Evolutionary conservation across 2,113 vertebrate genomes (phyloP).

Genomic region (Sylvietta virens): DNA sequence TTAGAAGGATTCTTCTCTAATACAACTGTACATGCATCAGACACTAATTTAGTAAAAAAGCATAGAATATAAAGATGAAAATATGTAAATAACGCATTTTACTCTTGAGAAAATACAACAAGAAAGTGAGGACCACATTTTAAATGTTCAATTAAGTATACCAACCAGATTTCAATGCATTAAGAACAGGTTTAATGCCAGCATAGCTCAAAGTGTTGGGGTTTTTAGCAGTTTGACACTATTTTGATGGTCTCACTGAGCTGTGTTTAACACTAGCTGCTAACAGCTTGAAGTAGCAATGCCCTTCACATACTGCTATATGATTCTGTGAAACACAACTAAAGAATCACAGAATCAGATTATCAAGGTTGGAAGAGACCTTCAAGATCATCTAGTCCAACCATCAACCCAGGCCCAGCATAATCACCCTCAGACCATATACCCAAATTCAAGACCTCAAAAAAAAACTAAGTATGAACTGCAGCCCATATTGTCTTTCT

Average conservation of each 20-base stretch:
- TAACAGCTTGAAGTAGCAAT: not conserved
- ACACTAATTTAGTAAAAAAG: not conserved
- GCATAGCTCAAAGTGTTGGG: not conserved
- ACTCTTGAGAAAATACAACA: not conserved
- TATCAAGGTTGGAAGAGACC: not conserved
- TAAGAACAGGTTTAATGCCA: not conserved
- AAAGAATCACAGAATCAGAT: not conserved
- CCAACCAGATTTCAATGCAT: not conserved
- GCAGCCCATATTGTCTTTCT: not conserved
- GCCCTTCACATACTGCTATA: not conserved
- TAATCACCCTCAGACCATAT: not conserved
- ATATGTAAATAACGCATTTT: not conserved
- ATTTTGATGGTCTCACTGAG: not conserved
- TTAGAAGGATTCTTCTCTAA: not conserved
- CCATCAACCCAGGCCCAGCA: not conserved
- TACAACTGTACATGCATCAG: not conserved
- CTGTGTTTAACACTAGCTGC: not conserved
- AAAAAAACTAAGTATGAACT: not conserved
- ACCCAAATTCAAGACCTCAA: not conserved
- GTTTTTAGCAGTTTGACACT: not conserved
- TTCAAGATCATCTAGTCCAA: not conserved
- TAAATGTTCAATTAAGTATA: not conserved
- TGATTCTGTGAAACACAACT: not conserved
- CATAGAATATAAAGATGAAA: not conserved
- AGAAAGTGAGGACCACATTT: not conserved